Base-by-base conservation (phyloP, 2,797 vertebrate species). In the Podargus strigoides region DNA sequence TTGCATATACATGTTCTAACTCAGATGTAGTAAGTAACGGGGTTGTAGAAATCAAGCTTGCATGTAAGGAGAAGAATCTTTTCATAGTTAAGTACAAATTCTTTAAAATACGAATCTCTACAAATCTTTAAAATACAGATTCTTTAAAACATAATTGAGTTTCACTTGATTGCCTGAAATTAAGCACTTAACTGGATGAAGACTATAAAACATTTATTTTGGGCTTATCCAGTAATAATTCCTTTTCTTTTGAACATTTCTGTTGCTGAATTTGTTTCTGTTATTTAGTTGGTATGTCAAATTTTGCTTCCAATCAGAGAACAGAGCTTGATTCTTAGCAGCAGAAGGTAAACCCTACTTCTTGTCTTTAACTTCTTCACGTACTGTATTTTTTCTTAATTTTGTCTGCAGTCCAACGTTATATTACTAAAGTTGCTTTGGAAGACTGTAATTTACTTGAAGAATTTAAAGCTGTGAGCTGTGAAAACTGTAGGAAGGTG, bases 401-500 rank as follows among this genome's bases (percentile, higher is more conserved):
- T 96, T 41, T 88, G 9, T 85, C 66, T 89, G 36, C 96, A 98
- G 98, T 97, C 75, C 97, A 96, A 23, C 58, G 58, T 60, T 91
- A 70, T 26, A 98, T 98, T 93, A 96, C 52, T 72, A 97, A 78
- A 92, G 93, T 97, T 89, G 90, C 97, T 3, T 87, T 96, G 85
- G 97, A 97, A 66, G 95, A 83, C 41, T 95, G 81, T 84, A 94
- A 97, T 95, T 95, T 98, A 46, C 77, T 97, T 87, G 97, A 96
- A 93, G 97, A 97, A 67, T 72, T 98, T 83, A 70, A 91, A 95
- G 88, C 85, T 72, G 41, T 86, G 72, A 92, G n/a, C 89, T 97
- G 97, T 93, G 89, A 89, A 77, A 95, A 88, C 15, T 97, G 97
- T 91, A 92, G 95, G 77, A 93, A 94, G 98, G 98, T 98, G 72